phyloP scores from a whole-genome alignment of 2,888 invertebrate species.

The Terebella lapidaria region DNA sequence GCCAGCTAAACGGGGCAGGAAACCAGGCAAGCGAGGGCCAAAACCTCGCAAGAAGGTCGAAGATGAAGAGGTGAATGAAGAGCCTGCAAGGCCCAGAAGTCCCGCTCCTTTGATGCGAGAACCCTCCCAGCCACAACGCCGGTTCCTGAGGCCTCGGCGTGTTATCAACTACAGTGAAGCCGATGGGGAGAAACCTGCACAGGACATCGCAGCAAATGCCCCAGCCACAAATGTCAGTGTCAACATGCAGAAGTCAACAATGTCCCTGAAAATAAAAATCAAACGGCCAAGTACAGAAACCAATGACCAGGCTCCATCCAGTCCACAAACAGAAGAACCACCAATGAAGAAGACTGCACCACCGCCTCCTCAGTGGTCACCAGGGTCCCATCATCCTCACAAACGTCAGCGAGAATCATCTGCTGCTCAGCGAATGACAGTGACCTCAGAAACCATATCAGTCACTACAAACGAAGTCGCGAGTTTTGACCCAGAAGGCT shows the following conservation, averaged over 20 bases:
- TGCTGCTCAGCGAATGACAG: neutral
- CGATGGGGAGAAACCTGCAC: neutral
- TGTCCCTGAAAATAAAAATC: neutral
- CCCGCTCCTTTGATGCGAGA: no score
- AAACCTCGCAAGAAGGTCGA: no score
- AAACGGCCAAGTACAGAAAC: neutral
- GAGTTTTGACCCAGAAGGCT: neutral
- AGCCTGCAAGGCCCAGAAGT: no score
- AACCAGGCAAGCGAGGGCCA: no score
- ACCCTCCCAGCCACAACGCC: neutral
- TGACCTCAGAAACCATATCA: slow-evolving; percentile 1
- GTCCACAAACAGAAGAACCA: neutral
- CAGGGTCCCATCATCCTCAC: neutral
- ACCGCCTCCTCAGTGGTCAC: neutral
- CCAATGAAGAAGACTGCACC: neutral
- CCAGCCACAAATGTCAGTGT: neutral
- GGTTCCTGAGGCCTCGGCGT: neutral
- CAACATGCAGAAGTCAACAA: neutral
- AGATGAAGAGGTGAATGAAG: no score
- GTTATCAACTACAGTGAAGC: neutral
- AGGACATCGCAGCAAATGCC: neutral
- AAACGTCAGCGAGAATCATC: neutral
- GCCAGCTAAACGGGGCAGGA: no score
- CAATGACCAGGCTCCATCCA: neutral
- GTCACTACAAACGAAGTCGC: neutral